Evolutionary conservation across 2,797 vertebrate genomes (phyloP).

Genomic region (Gastrophryne carolinensis): DNA sequence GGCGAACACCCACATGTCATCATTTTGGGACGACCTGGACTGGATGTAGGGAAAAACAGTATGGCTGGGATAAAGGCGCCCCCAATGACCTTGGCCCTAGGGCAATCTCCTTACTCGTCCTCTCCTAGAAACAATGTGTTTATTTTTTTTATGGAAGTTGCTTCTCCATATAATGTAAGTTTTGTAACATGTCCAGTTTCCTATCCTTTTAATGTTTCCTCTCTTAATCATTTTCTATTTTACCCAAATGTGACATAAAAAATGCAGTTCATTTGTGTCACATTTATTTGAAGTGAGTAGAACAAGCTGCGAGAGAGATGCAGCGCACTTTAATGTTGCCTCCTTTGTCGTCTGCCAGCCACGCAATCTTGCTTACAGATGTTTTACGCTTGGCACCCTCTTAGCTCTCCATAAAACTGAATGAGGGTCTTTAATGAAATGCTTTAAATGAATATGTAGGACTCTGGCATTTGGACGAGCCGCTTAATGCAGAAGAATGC

Average conservation of each 20-base stretch:
- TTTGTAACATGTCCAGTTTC: too few relatives aligned
- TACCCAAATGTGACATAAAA: background rate
- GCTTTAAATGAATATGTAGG: slow-evolving; percentile 8
- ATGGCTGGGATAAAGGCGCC: too few relatives aligned
- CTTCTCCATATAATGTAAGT: too few relatives aligned
- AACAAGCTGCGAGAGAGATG: background rate
- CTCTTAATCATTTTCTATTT: background rate
- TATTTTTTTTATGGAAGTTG: too few relatives aligned
- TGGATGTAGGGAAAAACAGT: too few relatives aligned
- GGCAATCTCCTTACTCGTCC: too few relatives aligned
- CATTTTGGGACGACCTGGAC: too few relatives aligned
- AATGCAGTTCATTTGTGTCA: background rate
- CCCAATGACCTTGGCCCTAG: too few relatives aligned
- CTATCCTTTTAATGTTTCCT: too few relatives aligned
- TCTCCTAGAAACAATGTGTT: too few relatives aligned
- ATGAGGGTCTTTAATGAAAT: slow-evolving; percentile 6
- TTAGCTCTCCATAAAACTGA: slow-evolving; percentile 4
- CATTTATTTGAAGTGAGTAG: background rate
- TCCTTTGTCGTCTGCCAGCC: background rate
- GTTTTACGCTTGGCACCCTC: background rate
- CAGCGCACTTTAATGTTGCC: slow-evolving; percentile 5
- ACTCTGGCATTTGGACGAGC: background rate
- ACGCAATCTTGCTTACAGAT: slow-evolving; percentile 13
- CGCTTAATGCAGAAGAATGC: background rate
- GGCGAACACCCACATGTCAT: too few relatives aligned